Evolutionary conservation across 2,888 invertebrate genomes (phyloP).

Genomic region (Trachelus iudaicus): DNA sequence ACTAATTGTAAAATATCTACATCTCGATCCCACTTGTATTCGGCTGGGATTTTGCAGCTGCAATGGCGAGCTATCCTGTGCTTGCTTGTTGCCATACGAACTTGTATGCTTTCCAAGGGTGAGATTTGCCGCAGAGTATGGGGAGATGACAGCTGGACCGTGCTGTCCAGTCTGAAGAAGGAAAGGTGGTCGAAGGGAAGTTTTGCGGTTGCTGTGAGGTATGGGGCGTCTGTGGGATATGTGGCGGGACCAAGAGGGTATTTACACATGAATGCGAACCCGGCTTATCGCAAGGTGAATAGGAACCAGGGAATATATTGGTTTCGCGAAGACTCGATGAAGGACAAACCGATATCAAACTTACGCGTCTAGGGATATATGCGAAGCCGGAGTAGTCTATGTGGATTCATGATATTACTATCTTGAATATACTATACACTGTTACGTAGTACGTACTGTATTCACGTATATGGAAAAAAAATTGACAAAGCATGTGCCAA

Average conservation of each 20-base stretch:
- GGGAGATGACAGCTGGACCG: not conserved
- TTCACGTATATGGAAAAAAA: not conserved
- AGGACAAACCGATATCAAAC: conserved; percentile 38
- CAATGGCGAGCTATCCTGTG: not conserved
- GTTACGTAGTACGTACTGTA: conserved; percentile 10
- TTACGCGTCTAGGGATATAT: conserved; percentile 32
- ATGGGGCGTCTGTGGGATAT: not conserved
- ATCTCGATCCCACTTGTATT: not conserved
- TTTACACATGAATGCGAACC: conserved; percentile 53
- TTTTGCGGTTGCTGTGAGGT: not conserved
- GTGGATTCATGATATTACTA: conserved; percentile 41
- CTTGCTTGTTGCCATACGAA: not conserved
- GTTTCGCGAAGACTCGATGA: conserved; percentile 41
- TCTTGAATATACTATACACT: conserved; percentile 17
- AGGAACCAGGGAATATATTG: conserved; percentile 44
- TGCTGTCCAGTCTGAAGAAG: not conserved
- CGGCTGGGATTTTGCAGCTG: not conserved
- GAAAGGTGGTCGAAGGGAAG: not conserved
- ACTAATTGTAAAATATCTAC: conserved; percentile 16
- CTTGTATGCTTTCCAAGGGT: not conserved
- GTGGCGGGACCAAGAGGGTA: conserved; percentile 34
- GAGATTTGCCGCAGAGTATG: not conserved
- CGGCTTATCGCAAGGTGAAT: conserved; percentile 51
- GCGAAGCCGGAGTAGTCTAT: conserved; percentile 23
- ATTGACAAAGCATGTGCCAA: not conserved